Evolutionary conservation across 2,113 vertebrate genomes (phyloP).

Genomic region (Syngnathoides biaculeatus): DNA sequence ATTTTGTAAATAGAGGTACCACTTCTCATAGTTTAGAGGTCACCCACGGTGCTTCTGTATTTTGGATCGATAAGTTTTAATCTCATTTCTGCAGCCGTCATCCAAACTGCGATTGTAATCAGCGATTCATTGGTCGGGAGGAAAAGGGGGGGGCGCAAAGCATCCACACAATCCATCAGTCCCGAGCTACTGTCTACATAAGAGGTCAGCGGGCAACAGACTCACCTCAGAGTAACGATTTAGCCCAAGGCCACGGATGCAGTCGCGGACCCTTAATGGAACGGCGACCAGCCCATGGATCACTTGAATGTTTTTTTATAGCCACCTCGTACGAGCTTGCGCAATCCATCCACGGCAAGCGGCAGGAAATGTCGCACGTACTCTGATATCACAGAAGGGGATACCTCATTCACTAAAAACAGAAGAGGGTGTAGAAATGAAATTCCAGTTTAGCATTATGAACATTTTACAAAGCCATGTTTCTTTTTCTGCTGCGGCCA

Average conservation of each 20-base stretch:
- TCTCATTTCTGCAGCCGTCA: slow-evolving; percentile 27
- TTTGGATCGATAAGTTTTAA: slow-evolving; percentile 9
- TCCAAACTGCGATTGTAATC: slow-evolving; percentile 16
- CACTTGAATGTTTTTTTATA: slow-evolving; percentile 45
- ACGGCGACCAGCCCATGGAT: slow-evolving; percentile 35
- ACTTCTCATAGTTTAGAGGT: background rate
- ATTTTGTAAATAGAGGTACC: no score
- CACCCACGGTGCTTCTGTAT: slow-evolving; percentile 1
- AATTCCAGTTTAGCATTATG: no score
- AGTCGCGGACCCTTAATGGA: slow-evolving; percentile 32
- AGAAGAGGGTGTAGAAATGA: background rate
- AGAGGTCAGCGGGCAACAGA: slow-evolving; percentile 42
- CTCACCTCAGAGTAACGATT: slow-evolving; percentile 41
- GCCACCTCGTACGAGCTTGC: slow-evolving; percentile 36
- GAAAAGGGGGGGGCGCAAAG: slow-evolving; percentile 26
- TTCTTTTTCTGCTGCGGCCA: background rate
- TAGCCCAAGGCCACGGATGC: slow-evolving; percentile 48
- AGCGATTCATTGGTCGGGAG: slow-evolving; percentile 30
- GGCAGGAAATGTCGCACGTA: background rate
- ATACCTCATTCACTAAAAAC: background rate
- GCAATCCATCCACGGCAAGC: slow-evolving; percentile 34
- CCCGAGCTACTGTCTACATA: slow-evolving; percentile 18
- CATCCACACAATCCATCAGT: slow-evolving; percentile 34
- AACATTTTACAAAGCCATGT: background rate
- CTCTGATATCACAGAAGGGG: background rate